Base-by-base conservation (phyloP, 1,140 invertebrate species). In the Hirudo medicinalis region DNA sequence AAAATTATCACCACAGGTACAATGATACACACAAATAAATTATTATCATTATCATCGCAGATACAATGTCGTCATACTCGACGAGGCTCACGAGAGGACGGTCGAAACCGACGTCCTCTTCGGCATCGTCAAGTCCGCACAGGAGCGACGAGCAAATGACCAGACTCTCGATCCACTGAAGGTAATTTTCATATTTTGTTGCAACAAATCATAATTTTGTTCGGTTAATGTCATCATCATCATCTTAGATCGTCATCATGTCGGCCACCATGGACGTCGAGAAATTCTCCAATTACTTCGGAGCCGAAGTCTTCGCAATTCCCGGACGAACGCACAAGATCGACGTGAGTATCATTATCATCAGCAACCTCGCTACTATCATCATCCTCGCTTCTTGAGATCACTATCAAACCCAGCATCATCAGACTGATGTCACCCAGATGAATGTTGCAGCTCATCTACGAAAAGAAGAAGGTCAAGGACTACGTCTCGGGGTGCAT, bases 31-130 rank as follows among this genome's bases (percentile, higher is more conserved):
- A 49, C 13, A 49, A 49, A 15, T n/a, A n/a, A n/a, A 40, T 40
- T 40, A 40, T 40, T 40, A 40, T 40, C 11, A 40, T 40, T 11
- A 49, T 49, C 43, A 49, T 49, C 43, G 1, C 43, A 86, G 87
- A 74, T 97, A 97, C 80, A 88, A 87, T 22, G 83, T 92, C 32
- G 87, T 99, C 11, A 89, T 99, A 72, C 84, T 99, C 67, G 96
- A 99, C 83, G 96, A 99, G 82, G 94, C 92, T 67, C 96, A 99
- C 81, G 96, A 99, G 83, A 84, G 96, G 57, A 96, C 94, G 0
- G 87, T 98, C 0, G 90, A 94, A 76, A 97, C 93, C 0, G 96
- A 99, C 84, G 85, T 98, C 3, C 83, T 97, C 0, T 88, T 97
- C 84, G 88, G 89, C 72, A 86, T 94, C 79, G 86, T 90, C 19